Evolutionary conservation across 2,113 vertebrate genomes (phyloP).

Genomic region (Fukomys damarensis): DNA sequence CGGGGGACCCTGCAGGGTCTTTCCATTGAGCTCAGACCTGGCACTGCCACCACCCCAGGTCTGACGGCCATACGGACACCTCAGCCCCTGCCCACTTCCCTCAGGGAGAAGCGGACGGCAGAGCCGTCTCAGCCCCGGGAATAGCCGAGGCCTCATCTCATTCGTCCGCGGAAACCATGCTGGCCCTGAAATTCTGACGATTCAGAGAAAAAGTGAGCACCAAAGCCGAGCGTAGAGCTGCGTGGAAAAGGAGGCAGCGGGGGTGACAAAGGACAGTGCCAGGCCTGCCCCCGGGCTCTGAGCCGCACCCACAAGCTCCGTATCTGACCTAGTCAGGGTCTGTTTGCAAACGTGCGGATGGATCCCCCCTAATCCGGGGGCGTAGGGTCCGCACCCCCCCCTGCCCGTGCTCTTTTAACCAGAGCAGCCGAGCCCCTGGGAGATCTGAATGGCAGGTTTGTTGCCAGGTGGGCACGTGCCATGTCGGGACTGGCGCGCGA

Average conservation of each 20-base stretch:
- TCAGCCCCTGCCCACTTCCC: not conserved
- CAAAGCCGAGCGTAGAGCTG: not conserved
- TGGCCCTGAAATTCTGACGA: not conserved
- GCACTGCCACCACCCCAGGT: not conserved
- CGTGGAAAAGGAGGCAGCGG: rapidly evolving
- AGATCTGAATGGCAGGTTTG: not conserved
- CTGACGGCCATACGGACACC: not conserved
- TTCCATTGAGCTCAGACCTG: not conserved
- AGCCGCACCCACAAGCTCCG: not conserved
- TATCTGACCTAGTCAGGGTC: not conserved
- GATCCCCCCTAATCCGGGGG: not conserved
- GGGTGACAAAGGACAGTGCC: not conserved
- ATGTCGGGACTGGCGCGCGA: not conserved
- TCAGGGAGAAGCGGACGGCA: not conserved
- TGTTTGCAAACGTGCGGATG: not conserved
- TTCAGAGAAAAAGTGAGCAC: not conserved
- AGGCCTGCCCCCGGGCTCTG: not conserved
- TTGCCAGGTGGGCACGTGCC: not conserved
- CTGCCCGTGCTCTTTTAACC: not conserved
- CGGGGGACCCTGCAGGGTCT: rapidly evolving
- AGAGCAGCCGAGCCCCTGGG: not conserved
- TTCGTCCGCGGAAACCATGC: not conserved
- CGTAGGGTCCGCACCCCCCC: not conserved
- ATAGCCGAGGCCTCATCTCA: too few relatives aligned
- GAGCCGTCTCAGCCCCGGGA: not conserved